phyloP scores from a whole-genome alignment of 2,113 vertebrate species.

The Bubalus kerabau region DNA sequence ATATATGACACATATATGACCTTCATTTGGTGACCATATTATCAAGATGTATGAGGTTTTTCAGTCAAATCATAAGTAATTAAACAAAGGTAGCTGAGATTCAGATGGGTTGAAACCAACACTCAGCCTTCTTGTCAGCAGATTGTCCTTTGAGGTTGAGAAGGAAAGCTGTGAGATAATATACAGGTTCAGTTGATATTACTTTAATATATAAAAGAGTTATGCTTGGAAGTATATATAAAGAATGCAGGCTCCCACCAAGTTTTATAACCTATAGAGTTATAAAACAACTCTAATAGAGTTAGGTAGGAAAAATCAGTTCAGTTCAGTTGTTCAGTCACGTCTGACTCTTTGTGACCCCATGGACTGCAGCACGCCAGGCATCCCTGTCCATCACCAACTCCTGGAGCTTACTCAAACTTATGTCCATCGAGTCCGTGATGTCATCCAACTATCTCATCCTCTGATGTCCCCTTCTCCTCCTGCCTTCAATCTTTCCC shows the following conservation, averaged over 20 bases:
- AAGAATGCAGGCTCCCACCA: neutral
- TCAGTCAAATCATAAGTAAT: neutral
- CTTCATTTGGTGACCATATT: neutral
- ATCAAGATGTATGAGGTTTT: neutral
- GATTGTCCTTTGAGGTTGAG: neutral
- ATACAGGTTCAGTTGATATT: neutral
- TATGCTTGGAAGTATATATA: neutral
- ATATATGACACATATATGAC: neutral
- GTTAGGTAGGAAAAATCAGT: neutral
- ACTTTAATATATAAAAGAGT: neutral
- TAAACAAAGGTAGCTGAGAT: neutral
- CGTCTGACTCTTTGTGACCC: neutral
- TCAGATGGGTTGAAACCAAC: neutral
- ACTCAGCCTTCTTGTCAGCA: neutral
- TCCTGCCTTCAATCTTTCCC: neutral
- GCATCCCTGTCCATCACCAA: neutral
- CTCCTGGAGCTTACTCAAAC: neutral
- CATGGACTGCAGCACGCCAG: neutral
- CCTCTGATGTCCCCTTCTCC: neutral
- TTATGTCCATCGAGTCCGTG: rapidly evolving
- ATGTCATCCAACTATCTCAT: neutral
- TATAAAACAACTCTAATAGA: neutral
- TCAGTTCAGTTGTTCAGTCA: neutral
- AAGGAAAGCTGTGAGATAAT: neutral
- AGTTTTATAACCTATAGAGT: neutral